These are phyloP conservation scores for Nasonia oneida DNA, from an alignment of 2,888 invertebrate genomes.

Conservation along the genomic window DNA sequence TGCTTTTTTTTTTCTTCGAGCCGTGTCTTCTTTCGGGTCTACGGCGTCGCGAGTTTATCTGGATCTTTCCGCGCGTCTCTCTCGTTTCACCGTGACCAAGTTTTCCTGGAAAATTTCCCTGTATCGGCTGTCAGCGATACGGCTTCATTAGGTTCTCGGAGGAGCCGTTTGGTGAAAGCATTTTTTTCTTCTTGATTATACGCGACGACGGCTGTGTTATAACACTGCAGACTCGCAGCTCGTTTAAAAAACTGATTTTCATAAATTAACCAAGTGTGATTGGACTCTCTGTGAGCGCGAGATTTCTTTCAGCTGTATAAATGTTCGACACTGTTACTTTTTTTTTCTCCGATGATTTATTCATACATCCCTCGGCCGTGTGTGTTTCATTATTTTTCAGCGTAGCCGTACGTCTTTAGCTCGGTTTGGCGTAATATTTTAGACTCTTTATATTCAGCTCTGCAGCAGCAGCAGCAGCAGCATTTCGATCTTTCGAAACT, in stretches of 20 bases:
- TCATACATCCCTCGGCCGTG: background rate
- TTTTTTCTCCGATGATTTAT: background rate
- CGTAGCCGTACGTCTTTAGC: background rate
- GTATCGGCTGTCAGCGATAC: background rate
- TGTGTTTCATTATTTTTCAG: background rate
- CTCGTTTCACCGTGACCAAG: background rate
- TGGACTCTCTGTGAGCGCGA: background rate
- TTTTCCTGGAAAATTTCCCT: conserved; percentile 21
- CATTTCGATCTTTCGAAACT: conserved; percentile 3
- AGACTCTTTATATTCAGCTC: background rate
- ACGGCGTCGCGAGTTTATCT: conserved; percentile 26
- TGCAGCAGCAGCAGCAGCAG: background rate
- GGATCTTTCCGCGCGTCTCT: conserved; percentile 7
- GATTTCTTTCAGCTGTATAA: no score
- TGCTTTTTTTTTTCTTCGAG: conserved; percentile 5
- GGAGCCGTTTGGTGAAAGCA: conserved; percentile 19
- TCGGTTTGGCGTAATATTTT: background rate
- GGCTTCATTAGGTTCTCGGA: background rate
- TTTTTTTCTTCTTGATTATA: background rate
- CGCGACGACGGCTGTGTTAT: background rate
- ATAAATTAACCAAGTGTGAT: background rate
- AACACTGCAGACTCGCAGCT: no score
- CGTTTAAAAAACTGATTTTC: background rate
- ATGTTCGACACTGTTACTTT: background rate
- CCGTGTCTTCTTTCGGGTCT: background rate